Conservation (phyloP, 2,113 vertebrate species). For the Leucopternis melanops region DNA sequence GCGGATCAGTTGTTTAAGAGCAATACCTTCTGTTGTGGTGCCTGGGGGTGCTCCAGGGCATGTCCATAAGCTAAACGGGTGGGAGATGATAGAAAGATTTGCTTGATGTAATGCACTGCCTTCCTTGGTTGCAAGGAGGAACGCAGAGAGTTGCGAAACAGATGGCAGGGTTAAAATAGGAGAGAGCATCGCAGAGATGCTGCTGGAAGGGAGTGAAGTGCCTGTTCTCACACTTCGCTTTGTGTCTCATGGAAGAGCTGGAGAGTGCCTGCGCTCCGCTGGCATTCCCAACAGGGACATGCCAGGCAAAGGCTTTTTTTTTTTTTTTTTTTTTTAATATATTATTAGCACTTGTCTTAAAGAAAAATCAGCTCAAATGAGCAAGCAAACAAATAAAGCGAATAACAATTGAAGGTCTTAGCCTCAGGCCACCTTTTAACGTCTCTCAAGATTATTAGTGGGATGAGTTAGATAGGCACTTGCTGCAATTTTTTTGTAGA, state of each 20-base stretch:
- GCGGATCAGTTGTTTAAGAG: fast-evolving
- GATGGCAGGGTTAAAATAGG: conserved; percentile 63
- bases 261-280: not conserved
- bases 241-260: conserved; percentile 9
- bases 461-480: not conserved
- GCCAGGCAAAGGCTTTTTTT: not conserved
- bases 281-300: not conserved
- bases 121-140: not conserved
- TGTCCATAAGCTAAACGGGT: not conserved
- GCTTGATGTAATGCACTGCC: not conserved
- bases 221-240: conserved; percentile 32
- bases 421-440: not conserved
- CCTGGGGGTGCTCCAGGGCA: not conserved
- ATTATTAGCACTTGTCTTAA: conserved; percentile 32
- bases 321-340: not conserved
- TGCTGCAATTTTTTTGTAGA: not conserved
- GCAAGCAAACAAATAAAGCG: not conserved
- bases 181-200: not conserved
- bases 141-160: not conserved
- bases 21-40: fast-evolving
- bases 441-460: not conserved
- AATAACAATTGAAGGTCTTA: not conserved
- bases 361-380: conserved; percentile 32
- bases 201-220: conserved; percentile 21
- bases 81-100: not conserved